Conservation (phyloP, 1,140 invertebrate genomes). For the Leptinotarsa lineolata region DNA sequence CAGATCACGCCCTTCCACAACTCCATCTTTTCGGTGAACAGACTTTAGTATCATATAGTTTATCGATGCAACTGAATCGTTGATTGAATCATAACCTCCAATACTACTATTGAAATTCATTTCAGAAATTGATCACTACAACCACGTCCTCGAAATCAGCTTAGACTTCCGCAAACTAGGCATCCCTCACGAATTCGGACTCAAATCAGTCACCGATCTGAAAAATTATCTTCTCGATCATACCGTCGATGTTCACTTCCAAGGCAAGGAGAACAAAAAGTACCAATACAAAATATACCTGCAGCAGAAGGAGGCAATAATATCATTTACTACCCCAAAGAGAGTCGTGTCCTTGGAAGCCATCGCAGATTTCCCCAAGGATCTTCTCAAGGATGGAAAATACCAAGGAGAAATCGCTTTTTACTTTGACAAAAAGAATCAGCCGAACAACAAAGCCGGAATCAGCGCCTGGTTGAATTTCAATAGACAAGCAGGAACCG, state of each 20-base stretch:
- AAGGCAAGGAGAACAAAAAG: conserved; percentile 68
- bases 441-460: conserved; percentile 67
- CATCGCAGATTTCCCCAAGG: conserved; percentile 26
- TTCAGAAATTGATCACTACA: conserved; percentile 50
- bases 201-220: conserved; percentile 65
- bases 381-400: conserved; percentile 48
- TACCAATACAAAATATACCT: conserved; percentile 69
- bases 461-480: conserved; percentile 59
- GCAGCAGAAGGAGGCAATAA: conserved; percentile 63
- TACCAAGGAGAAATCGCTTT: conserved; percentile 60
- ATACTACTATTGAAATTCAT: not conserved
- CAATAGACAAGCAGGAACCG: conserved; percentile 55
- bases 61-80: too few species aligned
- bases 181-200: conserved; percentile 70
- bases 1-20: too few species aligned
- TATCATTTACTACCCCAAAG: conserved; percentile 66
- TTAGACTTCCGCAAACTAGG: conserved; percentile 73
- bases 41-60: too few species aligned
- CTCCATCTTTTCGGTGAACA: too few species aligned
- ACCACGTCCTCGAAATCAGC: conserved; percentile 63
- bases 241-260: conserved; percentile 69
- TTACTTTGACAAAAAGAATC: conserved; percentile 71
- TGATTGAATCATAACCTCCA: too few species aligned
- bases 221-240: conserved; percentile 65
- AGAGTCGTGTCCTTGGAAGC: conserved; percentile 66